Conservation (phyloP, 92 coral and sea anemone species). For the Blastomussa wellsi region DNA sequence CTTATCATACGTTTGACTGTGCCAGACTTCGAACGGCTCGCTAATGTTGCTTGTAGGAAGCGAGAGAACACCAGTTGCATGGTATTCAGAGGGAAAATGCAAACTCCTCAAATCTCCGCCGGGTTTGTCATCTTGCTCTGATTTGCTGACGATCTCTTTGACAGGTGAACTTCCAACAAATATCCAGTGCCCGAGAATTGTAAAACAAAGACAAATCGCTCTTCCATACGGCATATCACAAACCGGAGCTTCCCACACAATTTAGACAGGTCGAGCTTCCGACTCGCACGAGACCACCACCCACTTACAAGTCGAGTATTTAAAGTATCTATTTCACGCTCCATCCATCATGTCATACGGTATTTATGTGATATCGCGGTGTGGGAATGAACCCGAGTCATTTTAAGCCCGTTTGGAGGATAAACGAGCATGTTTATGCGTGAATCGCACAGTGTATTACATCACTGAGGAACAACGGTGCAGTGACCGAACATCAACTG, state of each 20-base stretch:
- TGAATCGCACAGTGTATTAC: constrained; percentile 77
- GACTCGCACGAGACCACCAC: constrained; percentile 43
- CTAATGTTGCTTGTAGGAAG: constrained; percentile 82
- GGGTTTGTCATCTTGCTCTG: constrained; percentile 7
- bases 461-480: constrained; percentile 68
- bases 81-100: constrained; percentile 88
- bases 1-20: constrained; percentile 67
- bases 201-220: constrained; percentile 46
- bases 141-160: neutral
- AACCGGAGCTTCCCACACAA: neutral
- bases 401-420: constrained; percentile 43
- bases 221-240: constrained; percentile 63
- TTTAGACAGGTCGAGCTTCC: constrained; percentile 21
- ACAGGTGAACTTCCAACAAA: constrained; percentile 3
- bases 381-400: constrained; percentile 40
- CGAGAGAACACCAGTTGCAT: constrained; percentile 89
- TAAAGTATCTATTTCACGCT: constrained; percentile 37
- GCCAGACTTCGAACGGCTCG: constrained; percentile 97
- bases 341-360: constrained; percentile 60
- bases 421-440: constrained; percentile 56
- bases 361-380: constrained; percentile 40
- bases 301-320: constrained; percentile 14
- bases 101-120: constrained; percentile 66
- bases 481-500: constrained; percentile 56
- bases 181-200: constrained; percentile 14